Conservation (phyloP, 1,140 invertebrate species). For the Bemisia tabaci region DNA sequence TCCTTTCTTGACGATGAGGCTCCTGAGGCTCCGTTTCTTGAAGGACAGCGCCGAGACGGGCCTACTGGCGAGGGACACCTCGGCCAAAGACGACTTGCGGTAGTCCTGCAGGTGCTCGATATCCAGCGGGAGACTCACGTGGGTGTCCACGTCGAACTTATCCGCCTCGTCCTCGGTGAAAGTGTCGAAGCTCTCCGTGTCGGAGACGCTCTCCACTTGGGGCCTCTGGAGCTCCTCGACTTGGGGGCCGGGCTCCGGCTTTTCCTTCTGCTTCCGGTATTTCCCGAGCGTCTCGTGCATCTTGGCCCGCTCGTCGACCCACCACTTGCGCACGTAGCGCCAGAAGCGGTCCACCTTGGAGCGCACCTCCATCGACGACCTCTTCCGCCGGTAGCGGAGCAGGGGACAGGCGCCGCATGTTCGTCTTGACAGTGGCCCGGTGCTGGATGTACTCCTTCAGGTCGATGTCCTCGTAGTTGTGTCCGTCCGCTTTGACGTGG, state of each 20-base stretch:
- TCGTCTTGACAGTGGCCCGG: neutral
- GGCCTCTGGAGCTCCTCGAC: too few relatives aligned
- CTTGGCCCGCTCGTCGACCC: neutral
- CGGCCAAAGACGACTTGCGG: neutral
- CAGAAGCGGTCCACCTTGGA: neutral
- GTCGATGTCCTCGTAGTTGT: neutral
- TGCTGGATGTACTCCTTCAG: neutral
- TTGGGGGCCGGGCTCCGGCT: neutral
- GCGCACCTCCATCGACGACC: neutral
- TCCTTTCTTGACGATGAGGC: neutral
- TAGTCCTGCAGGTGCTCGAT: neutral
- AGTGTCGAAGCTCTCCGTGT: neutral
- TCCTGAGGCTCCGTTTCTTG: neutral
- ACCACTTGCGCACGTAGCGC: neutral
- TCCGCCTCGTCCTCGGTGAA: neutral
- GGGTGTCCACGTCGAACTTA: neutral
- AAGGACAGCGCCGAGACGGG: neutral
- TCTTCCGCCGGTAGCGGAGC: neutral
- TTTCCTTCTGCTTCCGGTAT: neutral
- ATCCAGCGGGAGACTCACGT: neutral
- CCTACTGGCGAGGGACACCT: neutral
- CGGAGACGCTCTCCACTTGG: neutral
- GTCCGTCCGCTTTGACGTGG: neutral
- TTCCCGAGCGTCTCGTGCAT: neutral
- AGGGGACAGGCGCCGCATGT: neutral